Evolutionary conservation across 2,888 invertebrate genomes (phyloP), one percentile per base, ranked within the genome.

Genomic region (Heliconius ethilla): DNA sequence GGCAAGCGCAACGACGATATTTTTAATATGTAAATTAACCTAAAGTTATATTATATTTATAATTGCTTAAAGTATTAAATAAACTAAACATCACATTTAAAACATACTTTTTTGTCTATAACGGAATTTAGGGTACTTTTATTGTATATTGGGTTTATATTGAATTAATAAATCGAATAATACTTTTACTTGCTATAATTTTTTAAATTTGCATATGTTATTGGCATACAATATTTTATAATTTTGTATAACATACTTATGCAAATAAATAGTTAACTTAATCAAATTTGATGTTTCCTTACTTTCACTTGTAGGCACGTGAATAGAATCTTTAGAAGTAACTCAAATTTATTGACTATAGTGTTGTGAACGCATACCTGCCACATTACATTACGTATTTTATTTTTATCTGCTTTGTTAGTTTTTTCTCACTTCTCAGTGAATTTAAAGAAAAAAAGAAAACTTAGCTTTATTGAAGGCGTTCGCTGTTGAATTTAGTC

Each of bases 401-500:
- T 76, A 79, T 73, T 76, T 79, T 79, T 76, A 79, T 79, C 77
- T 80, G 78, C 75, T 78, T 80, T 78, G 70, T 78, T 79, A 76
- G 74, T 70, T 73, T 78, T 75, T 77, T 80, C 33, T 59, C 9
- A n/a, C 25, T 77, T 76, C 73, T 73, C 22, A 75, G 70, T 76
- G 77, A 76, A 78, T 75, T 25, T 59, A 79, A 75, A 70, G 69
- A 66, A 40, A 75, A n/a, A 77, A 72, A 75, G 73, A 78, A 74
- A 78, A 78, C 65, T 78, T 75, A 59, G 18, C n/a, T 66, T 55
- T 73, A 66, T 40, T 75, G 18, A 25, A 70, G 72, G 65, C 70
- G 67, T 78, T 78, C 22, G 66, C 55, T 75, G 45, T 75, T 72
- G 37, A 65, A 40, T 70, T 74, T 45, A 62, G 18, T 55, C 22